A percentile compares a stretch with the other conserved stretches of the same genome.
Evolutionary conservation across 1,140 invertebrate genomes (phyloP).

Genomic region (Brachionus asplanchnoidis): DNA sequence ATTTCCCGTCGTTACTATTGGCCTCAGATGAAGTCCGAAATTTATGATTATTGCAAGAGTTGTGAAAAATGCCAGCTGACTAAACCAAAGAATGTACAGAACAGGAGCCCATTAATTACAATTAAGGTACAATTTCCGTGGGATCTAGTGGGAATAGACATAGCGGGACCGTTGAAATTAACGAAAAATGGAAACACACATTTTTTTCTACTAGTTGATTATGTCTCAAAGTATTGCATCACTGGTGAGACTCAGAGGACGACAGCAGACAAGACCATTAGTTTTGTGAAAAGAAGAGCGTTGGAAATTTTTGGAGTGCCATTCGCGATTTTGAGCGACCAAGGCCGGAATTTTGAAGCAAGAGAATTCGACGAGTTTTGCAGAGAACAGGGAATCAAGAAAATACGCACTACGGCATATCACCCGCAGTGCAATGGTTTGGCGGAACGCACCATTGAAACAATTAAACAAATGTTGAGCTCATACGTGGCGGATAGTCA

Average conservation of each 20-base stretch:
- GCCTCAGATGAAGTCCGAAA: not conserved
- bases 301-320: not conserved
- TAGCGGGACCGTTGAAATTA: conserved; percentile 47
- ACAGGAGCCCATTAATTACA: not conserved
- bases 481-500: no score
- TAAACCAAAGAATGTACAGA: not conserved
- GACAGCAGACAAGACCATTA: not conserved
- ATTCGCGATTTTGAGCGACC: no score
- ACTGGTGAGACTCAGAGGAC: conserved; percentile 44
- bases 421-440: no score
- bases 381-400: no score
- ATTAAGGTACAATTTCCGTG: not conserved
- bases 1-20: not conserved
- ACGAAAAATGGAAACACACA: conserved; percentile 46
- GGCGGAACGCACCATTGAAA: no score
- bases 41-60: not conserved
- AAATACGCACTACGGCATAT: no score
- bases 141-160: conserved; percentile 45
- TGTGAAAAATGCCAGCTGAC: no score
- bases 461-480: no score
- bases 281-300: not conserved
- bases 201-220: conserved; percentile 46
- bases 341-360: no score
- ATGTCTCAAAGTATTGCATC: conserved; percentile 49
- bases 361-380: no score